Base-by-base conservation (phyloP, 2,797 vertebrate species). In the Rousettus madagascariensis region DNA sequence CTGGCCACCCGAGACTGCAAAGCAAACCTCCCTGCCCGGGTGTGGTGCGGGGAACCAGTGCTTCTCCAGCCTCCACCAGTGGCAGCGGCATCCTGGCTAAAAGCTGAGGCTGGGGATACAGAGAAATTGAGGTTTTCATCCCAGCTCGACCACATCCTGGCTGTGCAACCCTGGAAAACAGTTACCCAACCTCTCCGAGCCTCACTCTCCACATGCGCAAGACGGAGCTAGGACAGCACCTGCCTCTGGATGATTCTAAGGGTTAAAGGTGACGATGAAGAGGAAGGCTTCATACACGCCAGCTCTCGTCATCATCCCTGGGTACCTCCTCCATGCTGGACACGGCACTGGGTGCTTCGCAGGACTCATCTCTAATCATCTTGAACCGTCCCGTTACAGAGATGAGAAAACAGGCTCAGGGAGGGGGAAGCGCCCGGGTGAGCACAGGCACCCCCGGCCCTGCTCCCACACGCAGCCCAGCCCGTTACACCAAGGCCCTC, bases 1-100 rank as follows among this genome's bases (percentile, higher is more conserved):
- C 49, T 1, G 1, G 71, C 63, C 3, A 0, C 17, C 49, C 0
- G 19, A 71, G 63, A 33, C 41, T 16, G 1, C 2, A 2, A 59
- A 68, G 74, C 61, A 15, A 69, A 71, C 15, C 30, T 38, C 30
- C 49, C 57, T 5, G n/a, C 61, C 74, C 43, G 0, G 0, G 36
- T 0, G 66, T 46, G 3, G 1, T 3, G 24, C 19, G 57, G 33
- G 55, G 55, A 49, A 20, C n/a, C 2, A 0, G 46, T 16, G 19
- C 17, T 46, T 38, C 38, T 71, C 53, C 78, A 20, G 53, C 38
- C n/a, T 26, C 28, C 0, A 3, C 66, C 85, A 68, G 30, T 5
- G 38, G 51, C 33, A 28, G 15, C 22, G 2, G 0, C 36, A 12
- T 74, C 89, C 95, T 72, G 53, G 74, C 78, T 72, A 78, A 41